A percentile compares a stretch with the other conserved stretches of the same genome.
These are phyloP conservation scores for Ovis aries DNA, from an alignment of 2,113 vertebrate species.

Conservation along the genomic window ARS-UI_Ramb_v3.0 NC_056057.1:44381501-44382000, in stretches of 20 bases:
- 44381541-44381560: constrained; percentile 22
- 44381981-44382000: not conserved
- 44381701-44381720: not conserved
- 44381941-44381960: not conserved
- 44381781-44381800: constrained; percentile 12
- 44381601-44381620: not conserved
- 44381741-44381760: not conserved
- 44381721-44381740: not conserved
- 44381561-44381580: not conserved
- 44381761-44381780: constrained; percentile 12
- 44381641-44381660: not conserved
- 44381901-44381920: not conserved
- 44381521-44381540: not conserved
- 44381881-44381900: not conserved
- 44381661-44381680: not conserved
- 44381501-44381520: not conserved
- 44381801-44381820: not conserved
- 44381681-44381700: not conserved
- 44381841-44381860: not conserved
- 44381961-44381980: not conserved
- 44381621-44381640: not conserved
- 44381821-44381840: not conserved
- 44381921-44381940: not conserved
- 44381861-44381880: not conserved
- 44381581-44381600: not conserved